A percentile compares a stretch with the other conserved stretches of the same genome.
These are phyloP conservation scores for Poeciliopsis gracilis DNA, from an alignment of 2,797 vertebrate genomes.

Conservation along the genomic window DNA sequence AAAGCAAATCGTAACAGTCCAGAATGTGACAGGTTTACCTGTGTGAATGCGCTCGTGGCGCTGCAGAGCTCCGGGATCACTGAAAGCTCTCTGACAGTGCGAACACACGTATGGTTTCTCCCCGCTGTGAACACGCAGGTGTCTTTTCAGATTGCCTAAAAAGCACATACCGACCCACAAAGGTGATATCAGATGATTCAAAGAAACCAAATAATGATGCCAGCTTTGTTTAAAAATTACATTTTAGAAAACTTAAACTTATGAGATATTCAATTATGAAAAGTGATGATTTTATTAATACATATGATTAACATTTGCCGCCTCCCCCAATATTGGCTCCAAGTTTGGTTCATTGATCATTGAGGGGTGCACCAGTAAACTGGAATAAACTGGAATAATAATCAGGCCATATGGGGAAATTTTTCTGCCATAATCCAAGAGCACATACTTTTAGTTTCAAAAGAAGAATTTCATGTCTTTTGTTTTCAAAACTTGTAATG, in stretches of 20 bases:
- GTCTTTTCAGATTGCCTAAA: slow-evolving; percentile 94
- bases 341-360: neutral
- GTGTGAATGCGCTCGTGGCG: slow-evolving; percentile 98
- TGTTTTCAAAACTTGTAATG: too few relatives aligned
- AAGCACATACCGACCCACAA: slow-evolving; percentile 10
- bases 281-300: neutral
- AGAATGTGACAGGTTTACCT: slow-evolving; percentile 72
- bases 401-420: too few relatives aligned
- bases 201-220: neutral
- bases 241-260: neutral
- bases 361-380: neutral
- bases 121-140: slow-evolving; percentile 95
- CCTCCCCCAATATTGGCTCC: neutral
- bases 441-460: too few relatives aligned
- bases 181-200: neutral
- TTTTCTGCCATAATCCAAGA: too few relatives aligned
- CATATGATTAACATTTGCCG: too few relatives aligned
- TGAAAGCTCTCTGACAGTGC: slow-evolving; percentile 95
- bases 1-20: neutral
- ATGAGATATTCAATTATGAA: neutral
- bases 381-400: too few relatives aligned
- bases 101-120: slow-evolving; percentile 95
- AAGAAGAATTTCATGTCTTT: too few relatives aligned
- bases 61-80: slow-evolving; percentile 94
- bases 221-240: neutral